Conservation (phyloP, 1,140 invertebrate genomes). For the Drosophila miranda region DNA sequence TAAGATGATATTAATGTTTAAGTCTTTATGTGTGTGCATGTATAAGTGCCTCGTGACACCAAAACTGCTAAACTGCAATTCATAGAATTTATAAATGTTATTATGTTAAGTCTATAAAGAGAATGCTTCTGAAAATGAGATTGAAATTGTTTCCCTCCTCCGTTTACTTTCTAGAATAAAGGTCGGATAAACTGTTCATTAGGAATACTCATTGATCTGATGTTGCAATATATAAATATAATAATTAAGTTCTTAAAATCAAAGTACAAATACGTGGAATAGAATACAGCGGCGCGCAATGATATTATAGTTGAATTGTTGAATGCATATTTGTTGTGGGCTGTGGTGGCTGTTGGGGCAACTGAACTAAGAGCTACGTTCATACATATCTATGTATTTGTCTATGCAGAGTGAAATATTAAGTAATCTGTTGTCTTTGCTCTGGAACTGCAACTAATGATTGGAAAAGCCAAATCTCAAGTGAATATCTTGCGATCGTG, state of each 20-base stretch:
- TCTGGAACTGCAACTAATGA: slow-evolving; percentile 56
- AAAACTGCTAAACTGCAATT: slow-evolving; percentile 49
- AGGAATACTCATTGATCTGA: neutral
- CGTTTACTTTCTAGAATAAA: no score
- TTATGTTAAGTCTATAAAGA: slow-evolving; percentile 47
- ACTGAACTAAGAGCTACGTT: slow-evolving; percentile 51
- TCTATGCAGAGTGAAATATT: slow-evolving; percentile 38
- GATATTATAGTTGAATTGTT: slow-evolving; percentile 39
- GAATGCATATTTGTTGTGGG: slow-evolving; percentile 19
- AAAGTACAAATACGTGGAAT: slow-evolving; percentile 71
- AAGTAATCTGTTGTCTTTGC: slow-evolving; percentile 47
- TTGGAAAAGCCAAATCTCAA: slow-evolving; percentile 64
- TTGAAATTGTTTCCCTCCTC: neutral
- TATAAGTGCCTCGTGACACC: slow-evolving; percentile 38
- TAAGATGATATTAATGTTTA: slow-evolving; percentile 70
- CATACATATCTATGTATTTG: slow-evolving; percentile 4
- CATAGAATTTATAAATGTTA: slow-evolving; percentile 74
- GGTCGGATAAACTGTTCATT: no score
- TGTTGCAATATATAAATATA: slow-evolving; percentile 47
- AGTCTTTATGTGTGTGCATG: slow-evolving; percentile 25
- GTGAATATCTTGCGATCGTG: slow-evolving; percentile 6
- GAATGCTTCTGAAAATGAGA: slow-evolving; percentile 8
- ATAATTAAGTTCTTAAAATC: slow-evolving; percentile 52
- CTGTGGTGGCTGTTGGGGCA: neutral
- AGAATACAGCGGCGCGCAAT: slow-evolving; percentile 67